phyloP scores from a whole-genome alignment of 2,113 vertebrate species.

The Phaetusa simplex region DNA sequence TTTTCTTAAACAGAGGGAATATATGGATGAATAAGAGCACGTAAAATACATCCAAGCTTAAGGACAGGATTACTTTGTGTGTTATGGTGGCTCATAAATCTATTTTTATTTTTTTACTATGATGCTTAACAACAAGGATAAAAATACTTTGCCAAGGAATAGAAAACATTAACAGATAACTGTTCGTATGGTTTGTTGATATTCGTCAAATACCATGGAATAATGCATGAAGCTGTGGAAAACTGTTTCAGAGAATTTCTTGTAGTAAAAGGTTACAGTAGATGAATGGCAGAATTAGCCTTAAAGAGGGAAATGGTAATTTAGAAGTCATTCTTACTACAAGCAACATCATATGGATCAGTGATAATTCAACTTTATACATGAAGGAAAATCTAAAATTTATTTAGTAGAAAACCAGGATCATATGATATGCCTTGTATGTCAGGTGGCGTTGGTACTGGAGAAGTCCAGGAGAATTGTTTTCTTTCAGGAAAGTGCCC shows the following conservation, averaged over 20 bases:
- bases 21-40: not conserved
- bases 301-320: not conserved
- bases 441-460: accelerated
- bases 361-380: not conserved
- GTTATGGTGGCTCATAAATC: not conserved
- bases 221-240: not conserved
- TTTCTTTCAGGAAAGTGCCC: not conserved
- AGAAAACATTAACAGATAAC: not conserved
- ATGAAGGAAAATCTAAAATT: not conserved
- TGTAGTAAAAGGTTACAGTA: not conserved
- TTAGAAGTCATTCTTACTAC: not conserved
- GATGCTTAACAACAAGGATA: not conserved
- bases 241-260: not conserved
- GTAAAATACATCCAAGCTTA: not conserved
- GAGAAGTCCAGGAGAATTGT: not conserved
- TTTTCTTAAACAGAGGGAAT: not conserved
- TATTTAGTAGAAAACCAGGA: not conserved
- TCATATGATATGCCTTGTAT: not conserved
- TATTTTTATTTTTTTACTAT: not conserved
- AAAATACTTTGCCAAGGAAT: not conserved
- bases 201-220: not conserved
- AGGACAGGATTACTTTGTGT: not conserved
- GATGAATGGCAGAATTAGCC: not conserved
- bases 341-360: not conserved
- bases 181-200: not conserved